Percentiles rank a stretch among this genome's conserved stretches.
Evolutionary conservation across 1,140 invertebrate genomes (phyloP).

Genomic region (Nautilus pompilius): DNA sequence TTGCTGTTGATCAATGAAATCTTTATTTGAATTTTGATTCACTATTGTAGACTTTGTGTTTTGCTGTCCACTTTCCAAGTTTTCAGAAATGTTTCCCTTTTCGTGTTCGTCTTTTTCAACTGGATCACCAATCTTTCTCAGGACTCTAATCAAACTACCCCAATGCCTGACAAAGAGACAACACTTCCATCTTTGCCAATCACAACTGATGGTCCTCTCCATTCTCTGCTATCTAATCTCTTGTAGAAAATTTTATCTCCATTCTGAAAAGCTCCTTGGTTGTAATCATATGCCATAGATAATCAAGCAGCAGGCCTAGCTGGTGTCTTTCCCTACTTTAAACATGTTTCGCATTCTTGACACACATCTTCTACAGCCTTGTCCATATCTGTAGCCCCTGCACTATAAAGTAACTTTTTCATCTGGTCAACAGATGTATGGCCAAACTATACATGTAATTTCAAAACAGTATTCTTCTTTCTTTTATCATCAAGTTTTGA

Average conservation of each 20-base stretch:
- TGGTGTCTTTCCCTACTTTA: slow-evolving; percentile 9
- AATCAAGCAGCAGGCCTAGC: slow-evolving; percentile 18
- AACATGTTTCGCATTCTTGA: slow-evolving; percentile 13
- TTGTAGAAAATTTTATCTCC: slow-evolving; percentile 21
- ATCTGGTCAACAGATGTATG: slow-evolving; percentile 15
- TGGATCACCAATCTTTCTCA: no score
- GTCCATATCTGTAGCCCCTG: slow-evolving; percentile 3
- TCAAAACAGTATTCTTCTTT: slow-evolving; percentile 4
- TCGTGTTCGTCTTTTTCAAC: no score
- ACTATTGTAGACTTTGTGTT: no score
- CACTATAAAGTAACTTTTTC: slow-evolving; percentile 8
- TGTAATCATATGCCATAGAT: slow-evolving; percentile 18
- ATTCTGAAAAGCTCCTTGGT: slow-evolving; percentile 7
- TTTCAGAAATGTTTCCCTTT: no score
- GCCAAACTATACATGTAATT: slow-evolving; percentile 22
- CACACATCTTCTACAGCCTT: background rate
- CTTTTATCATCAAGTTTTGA: background rate
- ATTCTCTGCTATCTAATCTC: slow-evolving; percentile 9
- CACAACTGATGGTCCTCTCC: slow-evolving; percentile 17
- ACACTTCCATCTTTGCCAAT: slow-evolving; percentile 18
- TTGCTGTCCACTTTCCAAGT: no score
- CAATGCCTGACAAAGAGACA: slow-evolving; percentile 21
- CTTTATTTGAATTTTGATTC: no score
- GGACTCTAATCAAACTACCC: slow-evolving; percentile 12
- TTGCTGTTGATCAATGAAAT: no score